These are phyloP conservation scores for Eilema sororculum DNA, from an alignment of 2,888 invertebrate species.

Conservation along the genomic window DNA sequence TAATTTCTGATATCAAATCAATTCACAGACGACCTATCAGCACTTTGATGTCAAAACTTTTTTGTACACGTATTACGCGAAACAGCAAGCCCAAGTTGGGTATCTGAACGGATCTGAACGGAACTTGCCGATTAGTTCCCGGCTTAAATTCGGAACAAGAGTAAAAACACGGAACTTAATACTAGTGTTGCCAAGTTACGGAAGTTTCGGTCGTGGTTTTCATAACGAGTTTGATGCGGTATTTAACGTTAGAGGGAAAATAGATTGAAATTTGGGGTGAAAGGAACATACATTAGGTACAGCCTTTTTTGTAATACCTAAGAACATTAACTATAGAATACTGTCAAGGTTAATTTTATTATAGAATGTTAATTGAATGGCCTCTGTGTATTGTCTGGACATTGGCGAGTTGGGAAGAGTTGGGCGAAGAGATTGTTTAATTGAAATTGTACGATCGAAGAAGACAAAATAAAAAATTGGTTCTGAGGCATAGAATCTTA, in stretches of 20 bases:
- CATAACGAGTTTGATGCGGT: slow-evolving; percentile 45
- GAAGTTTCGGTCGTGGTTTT: slow-evolving; percentile 39
- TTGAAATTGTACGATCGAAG: no score
- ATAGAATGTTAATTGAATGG: no score
- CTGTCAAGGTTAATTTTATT: no score
- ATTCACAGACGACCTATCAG: slow-evolving; percentile 8
- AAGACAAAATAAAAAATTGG: no score
- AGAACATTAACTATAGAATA: no score
- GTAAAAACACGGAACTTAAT: slow-evolving; percentile 55
- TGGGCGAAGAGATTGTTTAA: no score
- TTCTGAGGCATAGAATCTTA: no score
- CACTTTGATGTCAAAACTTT: slow-evolving; percentile 27
- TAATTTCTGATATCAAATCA: slow-evolving; percentile 8
- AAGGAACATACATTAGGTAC: not conserved
- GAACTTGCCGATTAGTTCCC: slow-evolving; percentile 61
- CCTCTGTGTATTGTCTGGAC: no score
- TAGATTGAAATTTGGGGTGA: slow-evolving; percentile 7
- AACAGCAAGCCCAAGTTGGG: slow-evolving; percentile 45
- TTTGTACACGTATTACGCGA: slow-evolving; percentile 36
- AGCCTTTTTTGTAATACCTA: not conserved
- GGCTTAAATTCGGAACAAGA: slow-evolving; percentile 51
- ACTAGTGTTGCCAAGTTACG: slow-evolving; percentile 44
- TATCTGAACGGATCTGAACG: slow-evolving; percentile 38
- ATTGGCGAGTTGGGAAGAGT: no score
- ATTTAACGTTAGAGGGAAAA: slow-evolving; percentile 29